Evolutionary conservation across 64 coral and sea anemone genomes (phyloP), one percentile per base, ranked within the genome.

Genomic region (Dendronephthya gigantea): DNA sequence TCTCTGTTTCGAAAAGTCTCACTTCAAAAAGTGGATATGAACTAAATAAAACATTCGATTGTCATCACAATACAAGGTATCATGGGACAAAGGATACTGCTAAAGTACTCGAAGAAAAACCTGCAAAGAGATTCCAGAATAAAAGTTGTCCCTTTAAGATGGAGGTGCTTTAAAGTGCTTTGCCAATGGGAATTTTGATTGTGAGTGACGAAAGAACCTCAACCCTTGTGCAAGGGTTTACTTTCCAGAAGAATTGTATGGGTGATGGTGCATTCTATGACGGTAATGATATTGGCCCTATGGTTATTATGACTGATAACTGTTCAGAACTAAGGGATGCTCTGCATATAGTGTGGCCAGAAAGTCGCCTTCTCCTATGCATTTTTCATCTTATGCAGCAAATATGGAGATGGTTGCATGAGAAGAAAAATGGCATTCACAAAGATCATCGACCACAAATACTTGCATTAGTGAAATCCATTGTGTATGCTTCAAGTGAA

Each of bases 251-350:
- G 66, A 31, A 70, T n/a, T 70, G 66, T 31, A 25, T 70, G 9
- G 66, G 66, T 70, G 66, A 70, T 9, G 23, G 25, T 25, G 66
- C 66, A 19, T 70, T 70, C 29, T 70, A 9, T 70, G 66, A n/a
- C 23, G 9, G n/a, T n/a, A 8, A 70, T 12, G n/a, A 70, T n/a
- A 12, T 32, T 70, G 66, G 66, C 9, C 66, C 66, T 8, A 70
- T 70, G 66, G 66, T 70, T n/a, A 70, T 70, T 7, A 70, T 70
- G 66, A 70, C 66, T 22, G 66, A 70, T n/a, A 70, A 70, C 30
- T 25, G 66, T n/a, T 70, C 19, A 12, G 66, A 70, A n/a, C n/a
- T 70, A 8, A 70, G 66, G n/a, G 66, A 70, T 70, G 66, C 66
- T 11, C 66, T 70, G n/a, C 9, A 70, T 7, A 70, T 70, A 25